These are phyloP conservation scores for Unio delphinus DNA, from an alignment of 2,888 invertebrate genomes.

Conservation along the genomic window DNA sequence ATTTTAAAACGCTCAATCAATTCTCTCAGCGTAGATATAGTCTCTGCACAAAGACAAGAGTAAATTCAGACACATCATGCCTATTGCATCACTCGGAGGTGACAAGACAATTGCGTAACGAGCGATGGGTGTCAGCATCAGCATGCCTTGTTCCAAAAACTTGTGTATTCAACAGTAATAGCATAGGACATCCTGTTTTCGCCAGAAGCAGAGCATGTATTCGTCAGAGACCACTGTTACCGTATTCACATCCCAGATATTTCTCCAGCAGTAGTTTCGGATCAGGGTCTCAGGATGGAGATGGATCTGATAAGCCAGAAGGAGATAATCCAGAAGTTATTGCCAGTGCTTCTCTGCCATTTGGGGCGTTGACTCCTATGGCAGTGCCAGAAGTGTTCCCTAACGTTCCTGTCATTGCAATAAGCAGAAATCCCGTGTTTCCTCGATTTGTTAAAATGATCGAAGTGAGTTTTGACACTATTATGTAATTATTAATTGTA, in stretches of 20 bases:
- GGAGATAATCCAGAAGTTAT: conserved; percentile 5
- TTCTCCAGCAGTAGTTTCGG: not conserved
- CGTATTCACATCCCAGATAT: not conserved
- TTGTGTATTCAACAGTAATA: too few species aligned
- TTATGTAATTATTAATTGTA: not conserved
- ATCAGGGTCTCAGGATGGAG: conserved; percentile 7
- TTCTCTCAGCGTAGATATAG: too few species aligned
- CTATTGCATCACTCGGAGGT: too few species aligned
- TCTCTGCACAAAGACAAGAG: too few species aligned
- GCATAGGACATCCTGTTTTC: too few species aligned
- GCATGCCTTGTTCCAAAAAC: too few species aligned
- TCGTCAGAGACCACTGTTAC: too few species aligned
- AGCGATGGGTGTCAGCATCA: too few species aligned
- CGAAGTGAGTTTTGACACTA: conserved; percentile 78
- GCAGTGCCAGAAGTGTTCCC: conserved; percentile 98
- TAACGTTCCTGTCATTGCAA: conserved; percentile 94
- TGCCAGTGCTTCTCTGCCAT: conserved; percentile 14
- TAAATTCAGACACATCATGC: too few species aligned
- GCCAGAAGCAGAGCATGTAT: too few species aligned
- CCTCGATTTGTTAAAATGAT: conserved; percentile 98
- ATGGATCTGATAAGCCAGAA: conserved; percentile 9
- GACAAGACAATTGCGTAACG: too few species aligned
- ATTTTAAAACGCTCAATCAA: too few species aligned
- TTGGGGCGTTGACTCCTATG: conserved; percentile 82
- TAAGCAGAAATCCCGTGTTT: conserved; percentile 95